These are phyloP conservation scores for Heliconius himera DNA, from an alignment of 1,140 invertebrate species.

Conservation along the genomic window DNA sequence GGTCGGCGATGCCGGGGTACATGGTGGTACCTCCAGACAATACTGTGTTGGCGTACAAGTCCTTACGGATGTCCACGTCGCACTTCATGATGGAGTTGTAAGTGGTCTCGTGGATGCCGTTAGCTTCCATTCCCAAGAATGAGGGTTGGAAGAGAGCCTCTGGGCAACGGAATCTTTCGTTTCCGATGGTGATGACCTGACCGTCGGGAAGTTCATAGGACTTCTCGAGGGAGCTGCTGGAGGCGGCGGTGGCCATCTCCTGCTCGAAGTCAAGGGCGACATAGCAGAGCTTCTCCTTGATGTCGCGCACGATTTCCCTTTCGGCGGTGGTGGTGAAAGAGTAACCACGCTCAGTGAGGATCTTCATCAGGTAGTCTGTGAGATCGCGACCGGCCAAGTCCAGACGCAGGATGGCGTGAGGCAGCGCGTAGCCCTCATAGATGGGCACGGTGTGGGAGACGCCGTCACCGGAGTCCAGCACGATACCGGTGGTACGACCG, in stretches of 20 bases:
- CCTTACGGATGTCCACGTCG: slow-evolving; percentile 95
- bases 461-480: slow-evolving; percentile 94
- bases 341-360: slow-evolving; percentile 93
- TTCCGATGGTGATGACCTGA: slow-evolving; percentile 96
- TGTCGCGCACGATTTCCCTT: slow-evolving; percentile 95
- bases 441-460: slow-evolving; percentile 95
- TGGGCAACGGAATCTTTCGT: slow-evolving; percentile 96
- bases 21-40: slow-evolving; percentile 95
- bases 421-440: slow-evolving; percentile 93
- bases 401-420: slow-evolving; percentile 93
- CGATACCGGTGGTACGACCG: slow-evolving; percentile 95
- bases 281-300: slow-evolving; percentile 96
- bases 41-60: slow-evolving; percentile 96
- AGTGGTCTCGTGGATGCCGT: slow-evolving; percentile 91
- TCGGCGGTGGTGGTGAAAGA: slow-evolving; percentile 92
- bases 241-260: slow-evolving; percentile 96
- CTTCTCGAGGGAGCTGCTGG: slow-evolving; percentile 93
- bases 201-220: slow-evolving; percentile 93
- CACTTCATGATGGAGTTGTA: slow-evolving; percentile 98
- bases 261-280: slow-evolving; percentile 97
- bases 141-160: slow-evolving; percentile 96
- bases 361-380: slow-evolving; percentile 96
- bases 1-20: slow-evolving; percentile 93
- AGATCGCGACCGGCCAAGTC: slow-evolving; percentile 94
- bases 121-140: slow-evolving; percentile 93